phyloP scores from a whole-genome alignment of 2,113 vertebrate species.

The Chamaetylas fuelleborni region DNA sequence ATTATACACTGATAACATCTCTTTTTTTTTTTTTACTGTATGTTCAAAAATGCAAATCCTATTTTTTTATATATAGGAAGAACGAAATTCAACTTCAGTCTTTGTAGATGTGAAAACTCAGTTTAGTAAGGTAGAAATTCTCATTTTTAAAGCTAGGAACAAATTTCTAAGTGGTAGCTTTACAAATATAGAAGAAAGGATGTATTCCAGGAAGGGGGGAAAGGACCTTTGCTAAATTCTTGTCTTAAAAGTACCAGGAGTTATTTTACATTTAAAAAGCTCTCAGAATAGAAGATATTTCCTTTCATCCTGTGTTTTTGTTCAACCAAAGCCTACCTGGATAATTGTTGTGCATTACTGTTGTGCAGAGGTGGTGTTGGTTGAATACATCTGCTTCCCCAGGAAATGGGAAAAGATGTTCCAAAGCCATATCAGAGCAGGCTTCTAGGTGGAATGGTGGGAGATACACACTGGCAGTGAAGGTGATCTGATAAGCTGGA shows the following conservation, averaged over 20 bases:
- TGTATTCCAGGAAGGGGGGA: too few relatives aligned
- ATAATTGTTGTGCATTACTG: neutral
- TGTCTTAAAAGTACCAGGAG: neutral
- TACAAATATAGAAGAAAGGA: too few relatives aligned
- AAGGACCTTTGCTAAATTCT: neutral
- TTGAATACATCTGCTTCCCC: neutral
- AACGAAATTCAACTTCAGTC: neutral
- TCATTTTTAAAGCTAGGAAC: too few relatives aligned
- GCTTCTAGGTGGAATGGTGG: neutral
- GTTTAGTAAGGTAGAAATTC: neutral
- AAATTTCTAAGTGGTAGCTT: neutral
- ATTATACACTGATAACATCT: neutral
- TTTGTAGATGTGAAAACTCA: neutral
- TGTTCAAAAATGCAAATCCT: neutral
- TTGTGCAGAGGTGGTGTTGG: neutral
- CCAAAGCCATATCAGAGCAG: neutral
- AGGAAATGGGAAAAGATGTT: neutral
- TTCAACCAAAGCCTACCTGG: neutral
- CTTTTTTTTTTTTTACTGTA: neutral
- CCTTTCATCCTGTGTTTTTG: neutral
- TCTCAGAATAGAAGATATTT: neutral
- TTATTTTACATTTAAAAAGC: neutral
- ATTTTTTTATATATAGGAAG: neutral
- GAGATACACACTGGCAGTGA: neutral
- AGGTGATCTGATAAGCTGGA: neutral